Percentiles rank a stretch among this genome's conserved stretches.
Conservation (phyloP, 2,797 vertebrate species). For the Phataginus tricuspis region DNA sequence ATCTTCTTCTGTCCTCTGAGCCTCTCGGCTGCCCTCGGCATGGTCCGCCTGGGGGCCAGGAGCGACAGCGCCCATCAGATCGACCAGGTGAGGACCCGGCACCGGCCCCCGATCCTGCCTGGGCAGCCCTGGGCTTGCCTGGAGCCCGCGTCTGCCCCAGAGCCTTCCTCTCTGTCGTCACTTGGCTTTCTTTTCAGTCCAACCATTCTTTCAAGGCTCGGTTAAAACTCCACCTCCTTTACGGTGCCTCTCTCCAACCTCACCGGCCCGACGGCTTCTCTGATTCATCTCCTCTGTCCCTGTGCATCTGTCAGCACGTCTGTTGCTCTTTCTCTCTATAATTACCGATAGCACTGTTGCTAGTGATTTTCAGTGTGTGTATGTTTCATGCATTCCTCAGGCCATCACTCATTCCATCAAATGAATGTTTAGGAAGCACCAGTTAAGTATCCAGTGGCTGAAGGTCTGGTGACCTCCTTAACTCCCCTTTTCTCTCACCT, state of each 20-base stretch:
- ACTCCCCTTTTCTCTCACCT: not conserved
- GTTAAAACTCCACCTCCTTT: not conserved
- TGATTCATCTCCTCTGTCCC: not conserved
- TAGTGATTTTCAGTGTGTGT: not conserved
- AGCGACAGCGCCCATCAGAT: conserved; percentile 71
- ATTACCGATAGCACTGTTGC: not conserved
- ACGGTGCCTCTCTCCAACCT: not conserved
- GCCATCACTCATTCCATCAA: not conserved
- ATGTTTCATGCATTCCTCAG: not conserved
- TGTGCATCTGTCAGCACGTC: not conserved
- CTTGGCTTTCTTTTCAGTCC: not conserved
- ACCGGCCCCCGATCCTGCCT: not conserved
- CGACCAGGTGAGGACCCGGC: conserved; percentile 60
- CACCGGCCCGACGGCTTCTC: not conserved
- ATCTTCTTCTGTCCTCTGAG: conserved; percentile 82
- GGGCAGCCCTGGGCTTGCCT: not conserved
- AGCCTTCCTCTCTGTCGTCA: not conserved
- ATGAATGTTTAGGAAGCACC: not conserved
- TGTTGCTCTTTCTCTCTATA: not conserved
- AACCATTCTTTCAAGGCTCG: not conserved
- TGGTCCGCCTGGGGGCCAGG: conserved; percentile 77
- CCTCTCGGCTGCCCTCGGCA: conserved; percentile 79
- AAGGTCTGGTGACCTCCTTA: not conserved
- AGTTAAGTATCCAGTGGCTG: no score
- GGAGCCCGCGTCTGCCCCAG: not conserved